Base-by-base conservation (phyloP, 2,113 vertebrate species). In the Apteryx owenii region DNA sequence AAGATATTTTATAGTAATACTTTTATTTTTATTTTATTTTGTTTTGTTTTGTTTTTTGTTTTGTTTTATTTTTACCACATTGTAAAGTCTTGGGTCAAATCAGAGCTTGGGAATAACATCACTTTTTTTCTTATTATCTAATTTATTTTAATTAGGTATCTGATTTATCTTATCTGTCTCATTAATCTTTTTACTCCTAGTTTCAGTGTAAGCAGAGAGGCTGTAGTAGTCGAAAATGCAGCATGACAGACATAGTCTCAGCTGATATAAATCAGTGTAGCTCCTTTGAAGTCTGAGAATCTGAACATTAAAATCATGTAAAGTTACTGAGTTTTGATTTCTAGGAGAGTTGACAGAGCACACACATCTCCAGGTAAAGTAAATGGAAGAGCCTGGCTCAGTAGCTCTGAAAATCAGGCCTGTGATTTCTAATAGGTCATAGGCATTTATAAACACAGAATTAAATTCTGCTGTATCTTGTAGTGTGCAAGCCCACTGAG, bases 281-380 rank as follows among this genome's bases (percentile, higher is more conserved):
- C 42, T 86, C 28, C 28, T 86, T 33, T 90, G 53, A 44, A 88
- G 53, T 17, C n/a, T 18, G 21, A 81, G 50, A 70, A 78, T 60
- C 65, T 78, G 64, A 22, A 22, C 66, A 44, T 76, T 42, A 82
- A 28, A 88, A 60, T 42, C 10, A 87, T 26, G 18, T 79, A 68
- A 81, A 85, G 56, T 87, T 79, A 54, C 56, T 50, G 50, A 10
- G 40, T 2, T 93, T 91, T 94, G 75, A 96, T 94, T 93, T 94
- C 53, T 31, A 75, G 46, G 33, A 91, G 33, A 60, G 23, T 1
- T 94, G 80, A 68, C 50, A 78, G 92, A 78, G 60, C 75, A 81
- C 42, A 85, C 40, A 18, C 13, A n/a, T 51, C 54, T 81, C 79
- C 51, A 78, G 46, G 64, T 81, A 75, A 88, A 88, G 29, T 79